Evolutionary conservation across 2,888 invertebrate species (phyloP), one percentile per base, ranked within the genome.

Genomic region (Chrysodeixis includens): DNA sequence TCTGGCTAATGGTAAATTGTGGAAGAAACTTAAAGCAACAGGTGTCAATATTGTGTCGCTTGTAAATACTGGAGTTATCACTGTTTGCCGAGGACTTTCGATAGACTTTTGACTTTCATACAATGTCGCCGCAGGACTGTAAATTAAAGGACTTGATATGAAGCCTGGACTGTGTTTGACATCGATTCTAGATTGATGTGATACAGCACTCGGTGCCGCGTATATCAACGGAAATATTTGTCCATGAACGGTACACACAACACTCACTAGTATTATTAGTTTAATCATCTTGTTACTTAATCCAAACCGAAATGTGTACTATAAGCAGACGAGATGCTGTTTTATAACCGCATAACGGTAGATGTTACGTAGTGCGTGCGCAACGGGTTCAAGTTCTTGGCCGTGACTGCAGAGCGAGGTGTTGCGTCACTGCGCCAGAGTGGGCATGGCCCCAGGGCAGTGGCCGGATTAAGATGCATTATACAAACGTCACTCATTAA

Each of bases 141-240:
- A 93, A 44, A 93, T 77, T 10, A 92, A 63, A 1, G 92, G 91
- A 0, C 85, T 74, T 1, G 88, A 71, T 69, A 92, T 71, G 35
- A 87, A 79, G 0, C 79, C 83, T 30, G 91, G 92, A 22, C 84
- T 83, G 61, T 92, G 90, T 60, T 85, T 88, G 54, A 96, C 93
- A 75, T 96, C 94, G 59, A 95, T 90, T 57, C 95, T 92, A 58
- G 96, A 96, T 83, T 96, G 96, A 83, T 95, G 95, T 1, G 95
- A 95, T 22, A 96, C 95, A 52, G 96, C 93, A 80, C 95, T 95
- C 1, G 96, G 96, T 30, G 95, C 93, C 18, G 92, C 89, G 72
- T 93, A 91, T 74, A 93, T 90, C 9, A 93, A 58, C 54, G 92
- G 92, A 54, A 84, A 77, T 30, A 89, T 51, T 76, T 93, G 88